A percentile compares a stretch with the other conserved stretches of the same genome.
phyloP scores from a whole-genome alignment of 2,113 vertebrate species.

The Pterophyllum scalare region DNA sequence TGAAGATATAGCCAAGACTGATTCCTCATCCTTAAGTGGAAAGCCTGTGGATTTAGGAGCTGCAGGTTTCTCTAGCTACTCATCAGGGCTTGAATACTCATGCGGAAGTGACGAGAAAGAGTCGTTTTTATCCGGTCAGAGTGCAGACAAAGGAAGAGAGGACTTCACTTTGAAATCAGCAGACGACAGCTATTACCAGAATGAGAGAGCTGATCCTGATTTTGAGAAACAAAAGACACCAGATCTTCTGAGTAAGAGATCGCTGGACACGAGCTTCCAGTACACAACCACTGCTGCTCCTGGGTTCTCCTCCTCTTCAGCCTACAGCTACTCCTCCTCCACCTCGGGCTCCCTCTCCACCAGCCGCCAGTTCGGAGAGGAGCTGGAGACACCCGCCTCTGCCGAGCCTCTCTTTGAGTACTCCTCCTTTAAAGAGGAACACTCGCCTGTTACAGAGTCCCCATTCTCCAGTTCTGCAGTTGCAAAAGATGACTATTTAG shows the following conservation, averaged over 20 bases:
- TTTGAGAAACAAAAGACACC: slow-evolving; percentile 69
- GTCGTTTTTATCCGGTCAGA: slow-evolving; percentile 43
- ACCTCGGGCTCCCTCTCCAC: slow-evolving; percentile 84
- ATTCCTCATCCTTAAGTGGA: slow-evolving; percentile 38
- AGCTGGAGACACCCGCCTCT: slow-evolving; percentile 78
- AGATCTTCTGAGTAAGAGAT: slow-evolving; percentile 70
- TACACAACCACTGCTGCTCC: slow-evolving; percentile 76
- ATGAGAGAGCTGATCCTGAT: slow-evolving; percentile 59
- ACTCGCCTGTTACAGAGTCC: slow-evolving; percentile 76
- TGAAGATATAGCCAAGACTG: slow-evolving; percentile 44
- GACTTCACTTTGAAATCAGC: slow-evolving; percentile 58
- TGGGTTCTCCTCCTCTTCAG: slow-evolving; percentile 83
- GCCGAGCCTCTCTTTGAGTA: slow-evolving; percentile 82
- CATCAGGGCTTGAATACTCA: slow-evolving; percentile 69
- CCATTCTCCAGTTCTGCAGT: slow-evolving; percentile 75
- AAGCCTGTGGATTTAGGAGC: slow-evolving; percentile 51
- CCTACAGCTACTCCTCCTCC: slow-evolving; percentile 85
- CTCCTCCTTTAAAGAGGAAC: slow-evolving; percentile 84
- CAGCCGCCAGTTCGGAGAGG: slow-evolving; percentile 83
- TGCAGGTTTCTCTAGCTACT: slow-evolving; percentile 57
- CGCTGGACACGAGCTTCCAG: slow-evolving; percentile 83
- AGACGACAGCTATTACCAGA: slow-evolving; percentile 67
- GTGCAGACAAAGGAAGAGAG: slow-evolving; percentile 47
- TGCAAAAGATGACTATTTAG: slow-evolving; percentile 90
- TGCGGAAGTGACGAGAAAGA: slow-evolving; percentile 63